These are phyloP conservation scores for Caenorhabditis macrosperma DNA, from an alignment of 2,888 invertebrate species.

Conservation along the genomic window DNA sequence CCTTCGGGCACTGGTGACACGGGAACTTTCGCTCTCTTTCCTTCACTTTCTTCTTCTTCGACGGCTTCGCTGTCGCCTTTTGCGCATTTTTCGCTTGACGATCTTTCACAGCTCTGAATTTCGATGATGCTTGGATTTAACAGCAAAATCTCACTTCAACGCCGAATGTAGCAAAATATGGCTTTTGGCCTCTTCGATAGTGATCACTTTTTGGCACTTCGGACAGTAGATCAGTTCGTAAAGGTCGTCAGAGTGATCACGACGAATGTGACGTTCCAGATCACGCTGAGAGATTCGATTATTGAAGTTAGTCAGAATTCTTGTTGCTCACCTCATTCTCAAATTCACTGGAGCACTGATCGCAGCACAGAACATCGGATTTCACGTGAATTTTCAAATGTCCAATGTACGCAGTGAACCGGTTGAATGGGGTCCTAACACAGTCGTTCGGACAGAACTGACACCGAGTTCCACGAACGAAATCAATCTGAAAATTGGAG, in stretches of 20 bases:
- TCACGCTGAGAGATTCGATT: conserved; percentile 35
- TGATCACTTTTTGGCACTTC: conserved; percentile 54
- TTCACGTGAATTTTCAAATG: conserved; percentile 61
- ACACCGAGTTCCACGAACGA: conserved; percentile 40
- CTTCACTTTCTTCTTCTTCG: background rate
- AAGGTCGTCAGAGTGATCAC: conserved; percentile 42
- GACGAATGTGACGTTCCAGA: conserved; percentile 49
- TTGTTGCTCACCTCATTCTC: background rate
- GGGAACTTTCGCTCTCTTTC: conserved; percentile 15
- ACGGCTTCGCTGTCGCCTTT: background rate
- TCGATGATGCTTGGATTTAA: background rate
- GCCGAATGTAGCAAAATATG: conserved; percentile 46
- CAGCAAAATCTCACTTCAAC: conserved; percentile 17
- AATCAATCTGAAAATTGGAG: conserved; percentile 33
- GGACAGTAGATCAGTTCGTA: conserved; percentile 61
- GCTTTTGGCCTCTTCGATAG: conserved; percentile 37
- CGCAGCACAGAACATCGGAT: conserved; percentile 55
- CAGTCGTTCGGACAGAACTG: conserved; percentile 42
- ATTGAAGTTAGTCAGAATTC: background rate
- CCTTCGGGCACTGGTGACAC: conserved; percentile 64
- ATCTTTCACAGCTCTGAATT: background rate
- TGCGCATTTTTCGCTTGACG: background rate
- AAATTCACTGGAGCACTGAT: conserved; percentile 33
- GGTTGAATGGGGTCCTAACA: conserved; percentile 25
- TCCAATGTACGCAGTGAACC: conserved; percentile 51